Base-by-base conservation (phyloP, 2,797 vertebrate species). In the Xyrichtys novacula region DNA sequence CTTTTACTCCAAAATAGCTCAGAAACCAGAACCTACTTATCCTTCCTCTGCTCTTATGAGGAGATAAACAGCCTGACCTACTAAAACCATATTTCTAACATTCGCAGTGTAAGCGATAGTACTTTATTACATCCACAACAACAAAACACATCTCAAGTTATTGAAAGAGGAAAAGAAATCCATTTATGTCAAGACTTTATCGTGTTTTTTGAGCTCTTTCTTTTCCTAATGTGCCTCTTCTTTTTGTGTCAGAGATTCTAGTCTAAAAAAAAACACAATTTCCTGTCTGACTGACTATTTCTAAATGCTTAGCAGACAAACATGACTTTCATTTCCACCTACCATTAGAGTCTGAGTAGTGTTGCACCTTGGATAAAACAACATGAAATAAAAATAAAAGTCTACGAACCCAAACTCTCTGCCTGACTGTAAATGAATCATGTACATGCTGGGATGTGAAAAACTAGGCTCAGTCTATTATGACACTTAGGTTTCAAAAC, bases 401-500 rank as follows among this genome's bases (percentile, higher is more conserved):
- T 23, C 26, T 11, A 28, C 36, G 52, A 61, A 80, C 38, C 62
- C 3, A 71, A 5, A 38, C 23, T 28, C 17, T 16, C 9, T 11
- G 15, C 6, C 17, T 47, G 15, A 76, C 56, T 23, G 16, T 67
- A 68, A 83, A 62, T 67, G 36, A 48, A 23, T 49, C n/a, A 4
- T 38, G 19, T 2, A 5, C n/a, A 3, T 19, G 17, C 36, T 53
- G 19, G n/a, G 28, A 56, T 15, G 22, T 20, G 20, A 34, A 29
- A 71, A 38, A 49, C 17, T 19, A 71, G 7, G 34, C 17, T 25
- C 6, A 2, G 5, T 52, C 32, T 39, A 39, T 52, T 62, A 56
- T 49, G 65, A 78, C 65, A 74, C 36, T 12, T 65, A 36, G 32
- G 52, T 71, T 76, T 76, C 42, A 59, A 14, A 56, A 58, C 2